Evolutionary conservation across 2,797 vertebrate genomes (phyloP), one percentile per base, ranked within the genome.

Genomic region (Botia almorhae): DNA sequence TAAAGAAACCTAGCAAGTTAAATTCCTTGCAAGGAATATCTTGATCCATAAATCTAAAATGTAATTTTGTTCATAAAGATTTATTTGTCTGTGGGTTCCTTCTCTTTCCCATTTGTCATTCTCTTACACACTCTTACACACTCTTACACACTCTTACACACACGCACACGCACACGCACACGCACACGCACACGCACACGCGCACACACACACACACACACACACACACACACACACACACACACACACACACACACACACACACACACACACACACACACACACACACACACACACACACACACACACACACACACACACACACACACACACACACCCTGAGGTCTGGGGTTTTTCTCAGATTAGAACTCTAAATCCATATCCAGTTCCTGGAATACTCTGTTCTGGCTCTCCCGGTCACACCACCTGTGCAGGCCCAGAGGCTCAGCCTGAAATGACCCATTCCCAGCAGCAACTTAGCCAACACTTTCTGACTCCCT

Each of bases 371-470:
- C 43, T 81, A 82, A 83, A 74, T 81, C 77, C 75, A 79, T 76
- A 78, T 64, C 56, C 56, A 80, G 60, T 87, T 87, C 82, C 78
- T 85, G 82, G 84, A 87, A 85, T 69, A 74, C 80, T 33, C 33
- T 78, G 80, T 63, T 64, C 84, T 75, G 69, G 80, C 67, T 75
- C 77, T 61, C 69, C 68, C 46, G 81, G 58, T 51, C 50, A 43
- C 56, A 39, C 73, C 76, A 80, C 76, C 77, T 80, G 82, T 75
- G 77, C 26, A 80, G 70, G 33, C 33, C 33, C 33, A 33, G 33
- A 33, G 33, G 69, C 74, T 72, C 63, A 73, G 39, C 65, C 65
- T 19, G 55, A 48, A 23, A 60, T 2, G 65, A 78, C 67, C 39
- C 55, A 50, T 26, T 78, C 23, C 17, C 7, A 50, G 67, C 7